Evolutionary conservation across 2,797 vertebrate genomes (phyloP).

Genomic region (Darevskia nairensis): DNA sequence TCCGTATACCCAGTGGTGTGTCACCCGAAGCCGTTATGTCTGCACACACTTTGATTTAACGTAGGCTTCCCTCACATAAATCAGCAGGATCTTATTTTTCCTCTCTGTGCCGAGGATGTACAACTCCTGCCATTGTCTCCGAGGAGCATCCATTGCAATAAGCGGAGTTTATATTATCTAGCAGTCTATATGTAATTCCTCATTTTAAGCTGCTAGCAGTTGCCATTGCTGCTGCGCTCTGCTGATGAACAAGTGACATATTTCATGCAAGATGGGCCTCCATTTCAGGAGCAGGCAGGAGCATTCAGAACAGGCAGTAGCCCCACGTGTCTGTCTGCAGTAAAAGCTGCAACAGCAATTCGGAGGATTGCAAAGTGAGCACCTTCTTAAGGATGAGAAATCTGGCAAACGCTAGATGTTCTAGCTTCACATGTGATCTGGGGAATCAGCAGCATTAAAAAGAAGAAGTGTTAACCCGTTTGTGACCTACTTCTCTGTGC

Average conservation of each 20-base stretch:
- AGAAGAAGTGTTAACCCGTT: not conserved
- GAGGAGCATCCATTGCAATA: not conserved
- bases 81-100: not conserved
- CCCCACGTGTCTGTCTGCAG: slow-evolving; percentile 12
- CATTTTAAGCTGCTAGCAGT: not conserved
- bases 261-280: slow-evolving; percentile 25
- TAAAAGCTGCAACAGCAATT: slow-evolving; percentile 7
- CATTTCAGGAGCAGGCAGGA: not conserved
- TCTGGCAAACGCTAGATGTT: not conserved
- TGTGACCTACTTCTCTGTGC: slow-evolving; percentile 41
- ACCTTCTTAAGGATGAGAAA: not conserved
- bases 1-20: not conserved
- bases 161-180: not conserved
- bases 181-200: not conserved
- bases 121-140: not conserved
- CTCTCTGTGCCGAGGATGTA: not conserved
- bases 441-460: slow-evolving; percentile 4
- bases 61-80: not conserved
- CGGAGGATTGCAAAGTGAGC: not conserved
- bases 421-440: not conserved
- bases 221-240: not conserved
- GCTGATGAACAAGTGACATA: slow-evolving; percentile 12
- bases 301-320: slow-evolving; percentile 25
- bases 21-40: slow-evolving; percentile 13
- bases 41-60: slow-evolving; percentile 11